Base-by-base conservation (phyloP, 2,888 invertebrate genomes). In the Sturmia bella region DNA sequence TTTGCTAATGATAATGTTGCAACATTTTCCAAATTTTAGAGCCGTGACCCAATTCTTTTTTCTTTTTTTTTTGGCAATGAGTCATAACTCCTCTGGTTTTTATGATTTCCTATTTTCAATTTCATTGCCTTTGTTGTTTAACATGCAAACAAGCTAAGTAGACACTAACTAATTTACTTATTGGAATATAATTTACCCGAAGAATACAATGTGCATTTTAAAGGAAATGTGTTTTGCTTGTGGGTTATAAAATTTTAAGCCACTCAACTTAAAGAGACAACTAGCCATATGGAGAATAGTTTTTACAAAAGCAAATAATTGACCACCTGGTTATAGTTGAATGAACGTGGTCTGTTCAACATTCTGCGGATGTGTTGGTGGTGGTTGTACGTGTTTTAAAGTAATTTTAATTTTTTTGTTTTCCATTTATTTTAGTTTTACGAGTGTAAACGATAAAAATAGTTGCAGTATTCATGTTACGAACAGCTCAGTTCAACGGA, bases 301-400 rank as follows among this genome's bases (percentile, higher is more conserved):
- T 43, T 52, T 9, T 24, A 43, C 12, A 52, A 39, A 52, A 32
- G 61, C 17, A 43, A 50, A 68, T 54, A 69, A 84, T 81, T 84
- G 84, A 84, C 84, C 85, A 85, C 85, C 85, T 84, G 85, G 85
- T 78, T 84, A 82, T 76, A 79, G 83, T 84, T 81, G 79, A 85
- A 81, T 83, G 70, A 52, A 69, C 37, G 61, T 17, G 11, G 52
- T 24, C 43, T 21, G 21, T 2, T 56, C n/a, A 1, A n/a, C 15
- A 17, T 56, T 27, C 59, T 57, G 66, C 61, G 39, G 57, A 69
- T 39, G 12, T 63, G 24, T 2, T 81, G 69, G 48, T 57, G 41
- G 19, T 70, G 45, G 39, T 19, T 13, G 68, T 69, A 83, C 80
- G 75, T 76, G 76, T 52, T 68, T 52, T 59, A 76, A 76, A 73